phyloP scores from a whole-genome alignment of 2,888 invertebrate genomes.

The Aplocera efformata region DNA sequence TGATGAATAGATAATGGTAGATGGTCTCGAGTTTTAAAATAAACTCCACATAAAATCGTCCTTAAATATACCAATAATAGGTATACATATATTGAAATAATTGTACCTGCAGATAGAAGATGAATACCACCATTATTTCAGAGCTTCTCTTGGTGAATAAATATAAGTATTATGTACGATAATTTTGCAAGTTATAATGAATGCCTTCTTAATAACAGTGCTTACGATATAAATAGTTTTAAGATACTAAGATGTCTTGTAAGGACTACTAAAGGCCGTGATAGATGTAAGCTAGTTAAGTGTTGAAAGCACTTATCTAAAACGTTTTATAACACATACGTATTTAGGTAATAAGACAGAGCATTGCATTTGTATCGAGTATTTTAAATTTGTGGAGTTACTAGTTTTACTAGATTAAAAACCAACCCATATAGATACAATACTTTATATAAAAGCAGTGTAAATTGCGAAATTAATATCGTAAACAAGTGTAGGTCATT shows the following conservation, averaged over 20 bases:
- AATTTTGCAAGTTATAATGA: slow-evolving; percentile 24
- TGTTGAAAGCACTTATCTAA: slow-evolving; percentile 57
- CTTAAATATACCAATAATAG: slow-evolving; percentile 6
- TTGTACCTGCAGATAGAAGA: slow-evolving; percentile 13
- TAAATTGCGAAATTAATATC: too few relatives aligned
- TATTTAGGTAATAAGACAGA: slow-evolving; percentile 45
- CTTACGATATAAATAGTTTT: slow-evolving; percentile 34
- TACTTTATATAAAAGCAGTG: neutral
- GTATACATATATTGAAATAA: slow-evolving; percentile 19
- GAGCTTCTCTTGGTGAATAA: slow-evolving; percentile 23
- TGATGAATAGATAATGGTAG: slow-evolving; percentile 14
- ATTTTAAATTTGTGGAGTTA: slow-evolving; percentile 3
- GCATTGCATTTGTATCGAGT: slow-evolving; percentile 20
- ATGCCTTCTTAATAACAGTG: slow-evolving; percentile 28
- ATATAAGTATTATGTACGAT: slow-evolving; percentile 20
- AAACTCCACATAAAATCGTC: slow-evolving; percentile 19
- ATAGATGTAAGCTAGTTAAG: slow-evolving; percentile 61
- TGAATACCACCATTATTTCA: slow-evolving; percentile 13
- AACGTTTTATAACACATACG: slow-evolving; percentile 52
- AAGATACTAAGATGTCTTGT: slow-evolving; percentile 39
- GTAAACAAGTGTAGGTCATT: too few relatives aligned
- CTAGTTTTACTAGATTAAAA: too few relatives aligned
- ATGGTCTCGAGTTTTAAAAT: slow-evolving; percentile 5
- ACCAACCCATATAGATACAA: neutral
- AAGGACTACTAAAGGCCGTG: slow-evolving; percentile 66